Base-by-base conservation (phyloP, 2,888 invertebrate species). In the Gymnosoma rotundatum region DNA sequence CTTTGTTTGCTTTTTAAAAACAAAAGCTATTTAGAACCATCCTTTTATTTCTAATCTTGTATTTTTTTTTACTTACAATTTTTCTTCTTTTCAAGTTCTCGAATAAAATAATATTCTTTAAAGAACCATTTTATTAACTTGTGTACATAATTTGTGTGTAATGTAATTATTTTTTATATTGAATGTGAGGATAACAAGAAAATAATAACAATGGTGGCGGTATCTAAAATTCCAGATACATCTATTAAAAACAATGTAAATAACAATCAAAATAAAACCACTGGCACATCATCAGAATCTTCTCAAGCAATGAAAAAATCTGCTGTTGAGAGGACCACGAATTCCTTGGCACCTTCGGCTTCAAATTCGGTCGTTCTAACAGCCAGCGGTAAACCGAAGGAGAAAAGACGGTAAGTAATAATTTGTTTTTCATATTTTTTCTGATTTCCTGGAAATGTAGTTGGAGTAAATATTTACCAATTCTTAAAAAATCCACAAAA, bases 321-420 rank as follows among this genome's bases (percentile, higher is more conserved):
- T 83, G 58, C 83, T 78, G 79, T 86, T 78, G 86, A 83, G 2
- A 58, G 66, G 12, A 1, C 38, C 63, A 12, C 52, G 14, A 25
- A 18, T 16, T 9, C n/a, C 25, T 6, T 60, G 61, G 42, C 18
- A 54, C 16, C 70, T 18, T 18, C 75, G 20, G 63, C 83, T 9
- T 38, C 82, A 72, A 58, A 69, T 72, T 83, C 81, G 64, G 87
- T 83, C 38, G 87, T 87, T 69, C 84, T 90, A 72, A 91, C 90
- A 67, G 89, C 88, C 70, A 89, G 88, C 81, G 90, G 90, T 63
- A 92, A 92, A 90, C 93, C 94, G 87, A 95, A 94, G 93, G 95
- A 95, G 90, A 95, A 95, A 93, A 94, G 95, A 92, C 95, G 95
- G 96, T 95, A 92, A 94, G 90, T 86, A 56, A 56, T 21, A 7